Base-by-base conservation (phyloP, 2,888 invertebrate genomes). In the Spisula subtruncata region DNA sequence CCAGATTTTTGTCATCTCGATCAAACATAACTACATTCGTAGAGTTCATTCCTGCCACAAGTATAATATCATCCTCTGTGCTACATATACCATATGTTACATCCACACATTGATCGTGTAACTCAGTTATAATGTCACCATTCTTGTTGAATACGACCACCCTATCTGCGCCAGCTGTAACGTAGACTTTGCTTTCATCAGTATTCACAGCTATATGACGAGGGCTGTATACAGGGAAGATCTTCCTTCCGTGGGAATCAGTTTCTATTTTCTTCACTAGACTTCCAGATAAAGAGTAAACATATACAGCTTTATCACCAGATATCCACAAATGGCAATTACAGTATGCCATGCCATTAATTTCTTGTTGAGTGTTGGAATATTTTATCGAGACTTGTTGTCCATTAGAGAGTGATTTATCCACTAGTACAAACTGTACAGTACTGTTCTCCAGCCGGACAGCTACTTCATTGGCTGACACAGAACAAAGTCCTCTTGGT, bases 31-130 rank as follows among this genome's bases (percentile, higher is more conserved):
- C n/a, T n/a, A n/a, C n/a, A n/a, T n/a, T n/a, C n/a, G n/a, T n/a
- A n/a, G n/a, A n/a, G n/a, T n/a, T n/a, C n/a, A 20, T 60, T n/a
- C 60, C 60, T n/a, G 20, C 5, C 6, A 60, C 60, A 8, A 60
- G 60, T n/a, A 60, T n/a, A 60, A 60, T 20, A 60, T 60, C 60
- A 60, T 60, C 60, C n/a, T 60, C 60, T 60, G 60, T 60, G n/a
- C 18, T n/a, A n/a, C 60, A 60, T 5, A 60, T n/a, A 60, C 60
- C 5, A 6, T 20, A 0, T n/a, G n/a, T n/a, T 60, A 1, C 20
- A n/a, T 60, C n/a, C 4, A 60, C n/a, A 2, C n/a, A 0, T 5
- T 16, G 60, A n/a, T 60, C 60, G 5, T 18, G 18, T 60, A 60
- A 60, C n/a, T 60, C 60, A n/a, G 18, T 60, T n/a, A n/a, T n/a